These are phyloP conservation scores for Etheostoma nigrum DNA, from an alignment of 2,797 vertebrate genomes.

Conservation along the genomic window DNA sequence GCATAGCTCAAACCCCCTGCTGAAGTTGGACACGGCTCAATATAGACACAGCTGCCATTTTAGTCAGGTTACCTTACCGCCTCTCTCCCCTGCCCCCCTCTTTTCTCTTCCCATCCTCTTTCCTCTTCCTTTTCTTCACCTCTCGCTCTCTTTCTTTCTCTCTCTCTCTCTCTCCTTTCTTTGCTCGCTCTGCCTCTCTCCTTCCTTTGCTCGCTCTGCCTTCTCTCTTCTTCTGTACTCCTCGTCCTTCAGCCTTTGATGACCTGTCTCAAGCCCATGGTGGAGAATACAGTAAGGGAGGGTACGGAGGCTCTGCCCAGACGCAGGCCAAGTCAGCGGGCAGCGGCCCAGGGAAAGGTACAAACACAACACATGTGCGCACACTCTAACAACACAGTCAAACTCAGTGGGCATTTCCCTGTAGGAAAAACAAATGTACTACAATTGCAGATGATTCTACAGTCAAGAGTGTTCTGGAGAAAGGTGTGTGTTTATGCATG, in stretches of 20 bases:
- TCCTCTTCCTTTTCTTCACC: slow-evolving; percentile 22
- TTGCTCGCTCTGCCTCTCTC: slow-evolving; percentile 15
- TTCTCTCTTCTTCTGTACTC: slow-evolving; percentile 55
- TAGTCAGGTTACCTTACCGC: slow-evolving; percentile 83
- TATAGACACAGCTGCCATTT: slow-evolving; percentile 70
- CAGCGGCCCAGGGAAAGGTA: slow-evolving; percentile 97
- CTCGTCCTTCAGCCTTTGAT: slow-evolving; percentile 90
- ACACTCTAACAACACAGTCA: slow-evolving; percentile 35
- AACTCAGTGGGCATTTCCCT: slow-evolving; percentile 47
- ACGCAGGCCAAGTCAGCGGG: slow-evolving; percentile 93
- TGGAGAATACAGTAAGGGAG: slow-evolving; percentile 96
- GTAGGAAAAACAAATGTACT: slow-evolving; percentile 44
- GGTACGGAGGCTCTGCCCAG: slow-evolving; percentile 93
- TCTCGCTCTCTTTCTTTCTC: slow-evolving; percentile 26
- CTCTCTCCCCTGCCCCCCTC: slow-evolving; percentile 68
- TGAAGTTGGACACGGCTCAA: slow-evolving; percentile 70
- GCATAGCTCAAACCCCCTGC: slow-evolving; percentile 76
- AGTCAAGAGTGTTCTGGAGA: slow-evolving; percentile 52
- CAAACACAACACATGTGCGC: slow-evolving; percentile 53
- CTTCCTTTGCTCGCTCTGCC: slow-evolving; percentile 47
- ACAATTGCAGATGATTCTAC: slow-evolving; percentile 64
- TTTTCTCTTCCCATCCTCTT: slow-evolving; percentile 31
- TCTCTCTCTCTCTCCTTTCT: slow-evolving; percentile 33
- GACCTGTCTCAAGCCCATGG: slow-evolving; percentile 94
- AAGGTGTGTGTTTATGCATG: slow-evolving; percentile 74